Base-by-base conservation (phyloP, 2,113 vertebrate genomes). In the Trogon surrucura region DNA sequence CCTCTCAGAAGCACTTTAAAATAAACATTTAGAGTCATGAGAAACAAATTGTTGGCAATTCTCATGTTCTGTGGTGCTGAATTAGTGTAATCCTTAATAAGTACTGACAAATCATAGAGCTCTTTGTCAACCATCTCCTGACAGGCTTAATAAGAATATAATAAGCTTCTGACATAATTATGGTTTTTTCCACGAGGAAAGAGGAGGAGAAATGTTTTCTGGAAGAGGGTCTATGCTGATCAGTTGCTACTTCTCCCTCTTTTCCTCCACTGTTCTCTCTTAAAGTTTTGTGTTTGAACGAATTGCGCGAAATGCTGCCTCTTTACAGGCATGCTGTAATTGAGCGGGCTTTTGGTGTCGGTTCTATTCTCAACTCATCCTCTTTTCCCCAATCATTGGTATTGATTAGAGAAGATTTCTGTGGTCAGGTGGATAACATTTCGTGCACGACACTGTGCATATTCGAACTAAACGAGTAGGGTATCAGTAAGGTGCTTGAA, bases 1-100 rank as follows among this genome's bases (percentile, higher is more conserved):
- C 69, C 45, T 92, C 65, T 86, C 69, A 78, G 61, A 80, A 81
- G 22, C 72, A 18, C 50, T 91, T 92, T 27, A 90, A 95, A 89
- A 66, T 74, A 71, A 91, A 66, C 34, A 30, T 78, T 86, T 75
- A 17, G 45, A 87, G 82, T 82, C 38, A 61, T 14, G 41, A 79
- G 72, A 65, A 93, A 69, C 25, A 80, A 91, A 62, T 75, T 60
- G 23, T 73, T 92, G 83, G 72, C 69, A 92, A 81, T 89, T 93
- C 69, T 95, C 44, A 5, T 71, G 71, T 93, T 91, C 47, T 77
- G 23, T 72, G 45, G 58, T 89, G 82, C 87, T 88, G 85, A 91
- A 85, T 89, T 82, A 66, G 64, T 85, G 1, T 73, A 95, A 88
- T 84, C 48, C 56, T 90, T 84, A 89, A 16, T 87, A 89, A 89